phyloP scores from a whole-genome alignment of 2,888 invertebrate genomes.

The Trissoscelio sp. region DNA sequence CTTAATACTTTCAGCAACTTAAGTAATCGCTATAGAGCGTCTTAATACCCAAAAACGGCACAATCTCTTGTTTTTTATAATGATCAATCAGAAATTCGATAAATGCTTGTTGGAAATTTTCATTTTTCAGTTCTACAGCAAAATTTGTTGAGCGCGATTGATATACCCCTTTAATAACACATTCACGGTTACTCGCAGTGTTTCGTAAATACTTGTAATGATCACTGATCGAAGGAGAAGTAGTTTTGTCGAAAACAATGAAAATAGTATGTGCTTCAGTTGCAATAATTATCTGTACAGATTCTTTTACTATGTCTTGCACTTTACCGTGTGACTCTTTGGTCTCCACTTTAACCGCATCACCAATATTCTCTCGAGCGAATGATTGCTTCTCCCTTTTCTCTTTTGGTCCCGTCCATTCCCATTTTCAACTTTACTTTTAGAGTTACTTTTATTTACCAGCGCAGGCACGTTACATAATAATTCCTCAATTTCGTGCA shows the following conservation, averaged over 20 bases:
- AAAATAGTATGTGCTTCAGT: slow-evolving; percentile 54
- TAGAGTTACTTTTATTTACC: too few relatives aligned
- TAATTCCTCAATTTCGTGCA: too few relatives aligned
- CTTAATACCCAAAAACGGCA: slow-evolving; percentile 57
- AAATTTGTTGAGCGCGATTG: background rate
- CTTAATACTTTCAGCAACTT: slow-evolving; percentile 50
- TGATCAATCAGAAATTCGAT: slow-evolving; percentile 63
- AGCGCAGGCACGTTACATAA: too few relatives aligned
- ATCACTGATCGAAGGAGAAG: slow-evolving; percentile 64
- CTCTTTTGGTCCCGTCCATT: too few relatives aligned
- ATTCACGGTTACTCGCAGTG: background rate
- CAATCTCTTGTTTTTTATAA: slow-evolving; percentile 59
- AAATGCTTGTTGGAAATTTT: slow-evolving; percentile 54
- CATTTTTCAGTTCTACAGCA: slow-evolving; percentile 66
- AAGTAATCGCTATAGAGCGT: slow-evolving; percentile 67
- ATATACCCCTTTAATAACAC: background rate
- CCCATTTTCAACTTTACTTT: too few relatives aligned
- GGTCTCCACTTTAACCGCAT: too few relatives aligned
- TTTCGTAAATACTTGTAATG: slow-evolving; percentile 20
- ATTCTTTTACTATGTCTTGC: too few relatives aligned
- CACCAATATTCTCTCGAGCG: too few relatives aligned
- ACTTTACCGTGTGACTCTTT: too few relatives aligned
- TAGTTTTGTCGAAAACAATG: slow-evolving; percentile 15
- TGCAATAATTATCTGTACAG: too few relatives aligned
- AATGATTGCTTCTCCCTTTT: too few relatives aligned